Conservation (phyloP, 2,113 vertebrate genomes). For the Lathamus discolor region DNA sequence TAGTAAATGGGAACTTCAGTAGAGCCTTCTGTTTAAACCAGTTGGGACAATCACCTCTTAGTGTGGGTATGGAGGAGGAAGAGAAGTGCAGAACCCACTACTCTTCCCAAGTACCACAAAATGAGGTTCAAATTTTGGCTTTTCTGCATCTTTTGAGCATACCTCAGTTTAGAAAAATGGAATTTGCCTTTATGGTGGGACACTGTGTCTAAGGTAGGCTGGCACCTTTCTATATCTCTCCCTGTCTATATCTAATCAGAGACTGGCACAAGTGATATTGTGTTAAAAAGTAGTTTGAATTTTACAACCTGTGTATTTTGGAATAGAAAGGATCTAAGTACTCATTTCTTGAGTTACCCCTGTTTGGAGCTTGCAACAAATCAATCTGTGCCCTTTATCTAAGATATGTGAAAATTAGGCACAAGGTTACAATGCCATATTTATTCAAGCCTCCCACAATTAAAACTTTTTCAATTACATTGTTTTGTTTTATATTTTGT, state of each 20-base stretch:
- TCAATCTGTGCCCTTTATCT: not conserved
- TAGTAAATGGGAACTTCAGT: not conserved
- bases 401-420: not conserved
- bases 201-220: not conserved
- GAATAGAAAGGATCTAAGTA: not conserved
- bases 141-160: not conserved
- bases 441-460: not conserved
- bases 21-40: not conserved
- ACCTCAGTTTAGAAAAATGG: not conserved
- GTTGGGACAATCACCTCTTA: not conserved
- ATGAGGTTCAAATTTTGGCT: not conserved
- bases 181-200: not conserved
- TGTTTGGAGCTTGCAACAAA: not conserved
- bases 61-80: not conserved
- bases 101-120: not conserved
- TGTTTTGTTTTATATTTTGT: not conserved
- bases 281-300: not conserved
- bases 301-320: not conserved
- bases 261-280: accelerated
- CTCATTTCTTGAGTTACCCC: not conserved
- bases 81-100: not conserved
- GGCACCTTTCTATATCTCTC: not conserved
- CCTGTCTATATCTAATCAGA: not conserved
- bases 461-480: not conserved
- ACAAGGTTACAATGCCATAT: not conserved